phyloP scores from a whole-genome alignment of 2,113 vertebrate genomes.

The Urocitellus parryii region DNA sequence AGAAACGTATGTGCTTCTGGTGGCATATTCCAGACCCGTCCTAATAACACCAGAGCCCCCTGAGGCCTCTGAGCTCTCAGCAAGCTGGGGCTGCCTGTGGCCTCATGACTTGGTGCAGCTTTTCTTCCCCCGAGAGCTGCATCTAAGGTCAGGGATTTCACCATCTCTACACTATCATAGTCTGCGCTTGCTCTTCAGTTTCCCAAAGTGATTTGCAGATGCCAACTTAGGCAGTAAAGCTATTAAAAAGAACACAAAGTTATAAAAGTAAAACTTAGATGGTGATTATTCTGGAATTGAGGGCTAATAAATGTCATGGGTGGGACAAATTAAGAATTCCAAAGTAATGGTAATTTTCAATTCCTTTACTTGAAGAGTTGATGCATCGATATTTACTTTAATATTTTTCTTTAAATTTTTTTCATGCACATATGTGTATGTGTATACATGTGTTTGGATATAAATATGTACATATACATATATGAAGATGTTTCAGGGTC shows the following conservation, averaged over 20 bases:
- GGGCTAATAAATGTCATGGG: background rate
- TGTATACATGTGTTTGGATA: background rate
- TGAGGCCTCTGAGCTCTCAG: background rate
- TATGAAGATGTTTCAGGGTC: too few species aligned
- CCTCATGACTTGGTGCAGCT: rapidly evolving
- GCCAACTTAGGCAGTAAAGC: background rate
- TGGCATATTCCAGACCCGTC: background rate
- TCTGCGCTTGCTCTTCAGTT: background rate
- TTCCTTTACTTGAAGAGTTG: background rate
- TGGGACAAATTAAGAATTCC: background rate
- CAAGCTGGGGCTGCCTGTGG: too few species aligned
- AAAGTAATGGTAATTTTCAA: background rate
- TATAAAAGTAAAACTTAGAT: background rate
- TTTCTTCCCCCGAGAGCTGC: background rate
- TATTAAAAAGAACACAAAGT: too few species aligned
- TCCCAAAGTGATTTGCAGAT: background rate
- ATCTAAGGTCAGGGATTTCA: background rate
- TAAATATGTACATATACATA: background rate
- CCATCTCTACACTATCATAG: background rate
- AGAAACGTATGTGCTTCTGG: too few species aligned
- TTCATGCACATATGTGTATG: background rate
- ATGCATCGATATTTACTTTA: background rate
- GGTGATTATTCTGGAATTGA: background rate
- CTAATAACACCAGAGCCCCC: background rate
- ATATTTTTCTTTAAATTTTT: background rate